Evolutionary conservation across 2,797 vertebrate species (phyloP).

Genomic region (Calcarius lapponicus): DNA sequence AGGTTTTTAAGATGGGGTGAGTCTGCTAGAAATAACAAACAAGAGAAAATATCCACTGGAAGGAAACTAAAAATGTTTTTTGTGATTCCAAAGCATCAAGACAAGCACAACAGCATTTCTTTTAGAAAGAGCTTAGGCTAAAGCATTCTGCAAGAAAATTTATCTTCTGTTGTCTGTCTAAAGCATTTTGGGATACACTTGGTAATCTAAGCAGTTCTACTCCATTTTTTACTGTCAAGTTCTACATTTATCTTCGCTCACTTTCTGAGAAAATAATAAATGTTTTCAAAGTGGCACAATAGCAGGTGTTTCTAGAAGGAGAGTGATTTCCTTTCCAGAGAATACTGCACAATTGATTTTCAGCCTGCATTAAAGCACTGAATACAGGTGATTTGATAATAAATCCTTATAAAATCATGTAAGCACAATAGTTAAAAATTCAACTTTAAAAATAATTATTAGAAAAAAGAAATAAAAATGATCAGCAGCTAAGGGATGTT

Average conservation of each 20-base stretch:
- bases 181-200: neutral
- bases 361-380: neutral
- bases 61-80: neutral
- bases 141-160: neutral
- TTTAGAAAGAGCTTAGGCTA: neutral
- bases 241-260: neutral
- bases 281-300: neutral
- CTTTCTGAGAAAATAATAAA: neutral
- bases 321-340: neutral
- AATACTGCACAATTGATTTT: neutral
- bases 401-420: neutral
- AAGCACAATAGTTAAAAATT: neutral
- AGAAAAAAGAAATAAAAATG: neutral
- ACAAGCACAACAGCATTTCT: neutral
- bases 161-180: neutral
- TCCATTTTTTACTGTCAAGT: neutral
- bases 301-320: neutral
- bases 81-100: neutral
- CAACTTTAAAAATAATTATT: neutral
- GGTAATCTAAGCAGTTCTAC: neutral
- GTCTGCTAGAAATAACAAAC: neutral
- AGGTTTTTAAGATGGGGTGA: neutral
- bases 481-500: neutral
- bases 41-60: neutral
- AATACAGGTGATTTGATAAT: neutral